Conservation (phyloP, 2,113 vertebrate genomes). For the Oxygymnocypris stewartii region DNA sequence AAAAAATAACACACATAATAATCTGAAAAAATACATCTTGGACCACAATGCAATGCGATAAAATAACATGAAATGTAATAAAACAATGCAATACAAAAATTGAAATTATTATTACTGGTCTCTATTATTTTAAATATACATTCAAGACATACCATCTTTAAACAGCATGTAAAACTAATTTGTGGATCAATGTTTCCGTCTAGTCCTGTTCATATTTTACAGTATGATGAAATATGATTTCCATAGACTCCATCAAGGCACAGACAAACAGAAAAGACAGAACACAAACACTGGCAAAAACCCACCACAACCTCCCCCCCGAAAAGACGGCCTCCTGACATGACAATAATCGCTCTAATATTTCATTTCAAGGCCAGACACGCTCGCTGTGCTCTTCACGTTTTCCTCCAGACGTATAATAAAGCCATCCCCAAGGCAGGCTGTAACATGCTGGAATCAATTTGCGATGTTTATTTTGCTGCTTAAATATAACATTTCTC, state of each 20-base stretch:
- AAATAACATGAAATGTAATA: too few relatives aligned
- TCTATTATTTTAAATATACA: background rate
- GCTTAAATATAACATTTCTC: slow-evolving; percentile 51
- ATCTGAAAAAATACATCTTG: too few relatives aligned
- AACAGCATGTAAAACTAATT: background rate
- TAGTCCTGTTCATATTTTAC: background rate
- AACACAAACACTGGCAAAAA: background rate
- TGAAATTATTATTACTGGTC: background rate
- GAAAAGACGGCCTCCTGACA: slow-evolving; percentile 28
- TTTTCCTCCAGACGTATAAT: slow-evolving; percentile 52
- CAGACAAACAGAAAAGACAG: background rate
- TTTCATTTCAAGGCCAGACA: slow-evolving; percentile 53
- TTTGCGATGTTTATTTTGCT: slow-evolving; percentile 47
- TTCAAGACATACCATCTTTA: background rate
- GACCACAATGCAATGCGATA: background rate
- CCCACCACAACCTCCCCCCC: background rate
- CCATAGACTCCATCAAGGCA: background rate
- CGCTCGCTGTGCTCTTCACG: slow-evolving; percentile 35
- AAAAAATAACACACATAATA: background rate
- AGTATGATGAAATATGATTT: background rate
- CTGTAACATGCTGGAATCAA: slow-evolving; percentile 50
- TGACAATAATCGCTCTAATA: slow-evolving; percentile 48
- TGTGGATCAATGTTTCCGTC: background rate
- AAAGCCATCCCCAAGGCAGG: slow-evolving; percentile 45
- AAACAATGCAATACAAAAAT: too few relatives aligned